Conservation (phyloP, 2,113 vertebrate genomes). For the Dunckerocampus dactyliophorus region DNA sequence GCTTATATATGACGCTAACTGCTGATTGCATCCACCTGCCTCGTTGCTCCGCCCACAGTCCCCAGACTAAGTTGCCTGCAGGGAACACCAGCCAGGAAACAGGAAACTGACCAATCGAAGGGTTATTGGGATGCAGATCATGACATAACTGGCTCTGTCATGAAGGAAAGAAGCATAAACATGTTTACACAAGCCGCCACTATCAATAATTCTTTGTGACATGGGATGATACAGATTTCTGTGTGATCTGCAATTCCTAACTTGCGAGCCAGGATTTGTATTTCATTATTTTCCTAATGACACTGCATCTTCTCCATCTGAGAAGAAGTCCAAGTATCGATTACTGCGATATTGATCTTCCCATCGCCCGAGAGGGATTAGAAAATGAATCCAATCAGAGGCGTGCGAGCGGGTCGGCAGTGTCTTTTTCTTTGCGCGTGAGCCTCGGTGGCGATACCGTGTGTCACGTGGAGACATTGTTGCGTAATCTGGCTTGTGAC, state of each 20-base stretch:
- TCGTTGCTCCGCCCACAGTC: too few relatives aligned
- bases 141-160: too few relatives aligned
- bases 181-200: constrained; percentile 10
- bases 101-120: too few relatives aligned
- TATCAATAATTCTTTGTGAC: constrained; percentile 23
- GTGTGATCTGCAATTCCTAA: constrained; percentile 10
- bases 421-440: not conserved
- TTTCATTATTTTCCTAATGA: constrained; percentile 11
- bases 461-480: constrained; percentile 17
- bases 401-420: not conserved
- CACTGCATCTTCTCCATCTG: constrained; percentile 24
- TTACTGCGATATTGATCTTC: constrained; percentile 18
- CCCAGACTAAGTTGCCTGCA: too few relatives aligned
- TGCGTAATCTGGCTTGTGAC: constrained; percentile 10
- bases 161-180: not conserved
- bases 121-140: too few relatives aligned
- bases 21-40: too few relatives aligned
- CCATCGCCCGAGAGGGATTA: constrained; percentile 7
- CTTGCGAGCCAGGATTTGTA: constrained; percentile 3
- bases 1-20: too few relatives aligned
- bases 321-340: constrained; percentile 23
- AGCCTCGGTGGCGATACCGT: not conserved
- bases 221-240: constrained; percentile 3
- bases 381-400: constrained; percentile 10
- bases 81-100: too few relatives aligned